These are phyloP conservation scores for Misgurnus mizolepis DNA, from an alignment of 2,113 vertebrate genomes.

Conservation along the genomic window DNA sequence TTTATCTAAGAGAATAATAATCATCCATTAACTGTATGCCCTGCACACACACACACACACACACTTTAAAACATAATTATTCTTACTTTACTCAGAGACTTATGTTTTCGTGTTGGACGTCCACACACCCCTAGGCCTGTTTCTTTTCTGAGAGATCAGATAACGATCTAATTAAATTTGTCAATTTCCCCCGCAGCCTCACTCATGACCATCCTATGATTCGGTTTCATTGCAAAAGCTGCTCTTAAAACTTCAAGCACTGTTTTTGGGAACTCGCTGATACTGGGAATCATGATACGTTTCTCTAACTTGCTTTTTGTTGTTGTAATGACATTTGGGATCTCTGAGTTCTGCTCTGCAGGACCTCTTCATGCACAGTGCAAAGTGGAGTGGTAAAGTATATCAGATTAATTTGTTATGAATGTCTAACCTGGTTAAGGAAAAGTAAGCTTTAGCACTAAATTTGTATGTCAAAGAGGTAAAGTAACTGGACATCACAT, in stretches of 20 bases:
- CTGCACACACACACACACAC: background rate
- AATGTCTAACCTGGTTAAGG: background rate
- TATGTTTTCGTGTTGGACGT: background rate
- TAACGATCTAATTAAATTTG: constrained; percentile 61
- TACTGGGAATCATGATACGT: constrained; percentile 51
- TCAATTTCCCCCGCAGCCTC: constrained; percentile 53
- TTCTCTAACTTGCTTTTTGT: constrained; percentile 39
- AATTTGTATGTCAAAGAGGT: background rate
- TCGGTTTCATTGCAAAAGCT: background rate
- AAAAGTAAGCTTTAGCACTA: background rate
- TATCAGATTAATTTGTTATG: background rate
- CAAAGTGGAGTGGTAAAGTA: constrained; percentile 74
- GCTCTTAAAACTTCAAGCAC: constrained; percentile 1
- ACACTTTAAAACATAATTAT: background rate
- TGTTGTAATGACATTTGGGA: constrained; percentile 44
- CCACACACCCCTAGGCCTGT: background rate
- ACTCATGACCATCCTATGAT: constrained; percentile 73
- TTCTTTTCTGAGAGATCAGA: constrained; percentile 5
- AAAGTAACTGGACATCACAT: too few relatives aligned
- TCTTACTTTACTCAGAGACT: background rate
- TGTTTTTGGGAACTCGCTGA: background rate
- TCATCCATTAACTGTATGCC: background rate
- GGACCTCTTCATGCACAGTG: constrained; percentile 77
- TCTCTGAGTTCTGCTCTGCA: constrained; percentile 43
- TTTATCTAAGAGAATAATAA: background rate